phyloP scores from a whole-genome alignment of 1,140 invertebrate species.

The Zaprionus africanus region DNA sequence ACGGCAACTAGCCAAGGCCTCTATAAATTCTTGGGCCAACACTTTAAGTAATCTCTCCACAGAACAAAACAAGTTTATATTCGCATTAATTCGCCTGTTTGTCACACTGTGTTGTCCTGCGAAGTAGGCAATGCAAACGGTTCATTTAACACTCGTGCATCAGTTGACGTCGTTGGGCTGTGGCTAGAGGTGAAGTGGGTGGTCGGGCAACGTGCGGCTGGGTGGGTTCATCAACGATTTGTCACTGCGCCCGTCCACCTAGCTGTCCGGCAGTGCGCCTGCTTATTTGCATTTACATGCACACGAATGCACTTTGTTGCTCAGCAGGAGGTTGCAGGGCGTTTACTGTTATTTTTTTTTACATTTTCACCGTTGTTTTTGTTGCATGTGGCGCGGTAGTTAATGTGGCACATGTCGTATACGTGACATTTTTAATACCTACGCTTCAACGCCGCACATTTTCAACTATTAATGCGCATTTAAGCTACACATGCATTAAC shows the following conservation, averaged over 20 bases:
- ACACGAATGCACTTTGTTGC: constrained; percentile 71
- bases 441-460: constrained; percentile 82
- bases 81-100: constrained; percentile 24
- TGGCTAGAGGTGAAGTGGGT: not conserved
- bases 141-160: constrained; percentile 51
- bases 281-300: constrained; percentile 70
- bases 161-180: constrained; percentile 18
- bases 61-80: not conserved
- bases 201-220: constrained; percentile 7
- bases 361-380: constrained; percentile 23
- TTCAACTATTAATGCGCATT: constrained; percentile 82
- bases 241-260: constrained; percentile 55
- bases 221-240: constrained; percentile 70
- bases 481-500: constrained; percentile 82
- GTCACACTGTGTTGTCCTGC: constrained; percentile 30
- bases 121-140: constrained; percentile 46
- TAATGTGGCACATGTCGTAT: constrained; percentile 81
- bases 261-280: constrained; percentile 23
- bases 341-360: constrained; percentile 41
- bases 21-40: not conserved
- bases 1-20: not conserved
- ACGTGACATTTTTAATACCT: constrained; percentile 82
- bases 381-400: constrained; percentile 74
- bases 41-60: not conserved
- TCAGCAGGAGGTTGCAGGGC: constrained; percentile 44